Conservation (phyloP, 2,113 vertebrate genomes). For the Nothobranchius furzeri region DNA sequence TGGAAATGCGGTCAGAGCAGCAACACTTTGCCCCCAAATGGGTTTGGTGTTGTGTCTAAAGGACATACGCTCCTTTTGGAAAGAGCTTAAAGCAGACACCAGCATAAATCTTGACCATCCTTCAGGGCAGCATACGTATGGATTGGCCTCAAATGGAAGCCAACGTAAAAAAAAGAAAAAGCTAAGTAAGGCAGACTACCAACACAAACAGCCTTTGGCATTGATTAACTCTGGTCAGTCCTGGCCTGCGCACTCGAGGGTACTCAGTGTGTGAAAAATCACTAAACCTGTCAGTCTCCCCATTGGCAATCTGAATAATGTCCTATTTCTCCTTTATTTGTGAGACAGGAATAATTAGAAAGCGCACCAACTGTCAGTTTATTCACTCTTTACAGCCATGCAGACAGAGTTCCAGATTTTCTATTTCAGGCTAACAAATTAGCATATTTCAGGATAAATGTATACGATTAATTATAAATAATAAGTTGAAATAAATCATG, state of each 20-base stretch:
- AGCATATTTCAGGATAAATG: not conserved
- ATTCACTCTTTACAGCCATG: not conserved
- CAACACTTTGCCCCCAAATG: slow-evolving; percentile 44
- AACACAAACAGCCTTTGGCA: slow-evolving; percentile 29
- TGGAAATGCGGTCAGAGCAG: slow-evolving; percentile 27
- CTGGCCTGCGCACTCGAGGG: slow-evolving; percentile 18
- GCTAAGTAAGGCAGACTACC: slow-evolving; percentile 19
- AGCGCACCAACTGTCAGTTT: not conserved
- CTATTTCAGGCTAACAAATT: no score
- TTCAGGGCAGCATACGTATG: slow-evolving; percentile 14
- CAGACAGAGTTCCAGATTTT: not conserved
- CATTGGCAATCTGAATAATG: slow-evolving; percentile 18
- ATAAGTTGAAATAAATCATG: no score
- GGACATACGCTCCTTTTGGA: slow-evolving; percentile 48
- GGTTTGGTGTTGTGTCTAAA: slow-evolving; percentile 34
- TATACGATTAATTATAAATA: no score
- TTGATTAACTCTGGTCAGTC: slow-evolving; percentile 37
- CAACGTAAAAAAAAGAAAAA: slow-evolving; percentile 5
- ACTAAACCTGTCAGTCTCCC: slow-evolving; percentile 31
- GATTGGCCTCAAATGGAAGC: slow-evolving; percentile 22
- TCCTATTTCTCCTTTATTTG: slow-evolving; percentile 1
- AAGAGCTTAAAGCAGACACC: slow-evolving; percentile 18
- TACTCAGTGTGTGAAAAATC: slow-evolving; percentile 20
- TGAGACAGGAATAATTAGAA: slow-evolving; percentile 8
- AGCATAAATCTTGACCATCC: slow-evolving; percentile 37